Conservation (phyloP, 1,140 invertebrate species). For the Drosophila paulistorum region DNA sequence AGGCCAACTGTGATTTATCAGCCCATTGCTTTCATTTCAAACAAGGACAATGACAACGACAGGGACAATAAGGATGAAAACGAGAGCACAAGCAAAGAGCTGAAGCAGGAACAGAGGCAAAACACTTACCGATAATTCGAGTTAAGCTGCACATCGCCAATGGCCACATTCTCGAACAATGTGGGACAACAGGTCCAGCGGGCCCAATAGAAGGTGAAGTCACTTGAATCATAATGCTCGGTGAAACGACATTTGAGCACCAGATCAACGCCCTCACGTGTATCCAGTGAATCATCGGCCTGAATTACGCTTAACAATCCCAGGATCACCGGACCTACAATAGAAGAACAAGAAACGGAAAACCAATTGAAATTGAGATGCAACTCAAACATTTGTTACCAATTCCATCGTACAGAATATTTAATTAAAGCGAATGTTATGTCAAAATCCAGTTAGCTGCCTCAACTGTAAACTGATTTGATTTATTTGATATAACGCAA, state of each 20-base stretch:
- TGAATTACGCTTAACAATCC: neutral
- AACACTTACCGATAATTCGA: slow-evolving; percentile 90
- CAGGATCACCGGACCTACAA: slow-evolving; percentile 2
- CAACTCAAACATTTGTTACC: neutral
- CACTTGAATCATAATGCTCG: slow-evolving; percentile 85
- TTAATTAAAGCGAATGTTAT: slow-evolving; percentile 6
- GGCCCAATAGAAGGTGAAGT: slow-evolving; percentile 90
- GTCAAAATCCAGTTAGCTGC: slow-evolving; percentile 1
- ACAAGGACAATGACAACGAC: slow-evolving; percentile 25
- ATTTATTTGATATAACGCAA: slow-evolving; percentile 54
- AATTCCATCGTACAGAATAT: neutral
- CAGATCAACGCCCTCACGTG: slow-evolving; percentile 90
- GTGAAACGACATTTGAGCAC: slow-evolving; percentile 91
- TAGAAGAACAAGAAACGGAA: neutral
- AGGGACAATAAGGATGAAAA: slow-evolving; percentile 1
- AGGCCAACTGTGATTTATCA: slow-evolving; percentile 74
- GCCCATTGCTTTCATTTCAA: slow-evolving; percentile 64
- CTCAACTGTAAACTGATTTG: slow-evolving; percentile 57
- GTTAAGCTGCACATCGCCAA: slow-evolving; percentile 89
- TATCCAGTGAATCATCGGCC: slow-evolving; percentile 85
- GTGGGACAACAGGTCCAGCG: slow-evolving; percentile 85
- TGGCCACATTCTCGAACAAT: slow-evolving; percentile 90
- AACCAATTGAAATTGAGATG: slow-evolving; percentile 5
- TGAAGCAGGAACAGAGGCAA: slow-evolving; percentile 2
- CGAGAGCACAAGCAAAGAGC: neutral